Percentiles rank a stretch among this genome's conserved stretches.
Conservation (phyloP, 2,797 vertebrate species). For the Hyperoplus immaculatus region DNA sequence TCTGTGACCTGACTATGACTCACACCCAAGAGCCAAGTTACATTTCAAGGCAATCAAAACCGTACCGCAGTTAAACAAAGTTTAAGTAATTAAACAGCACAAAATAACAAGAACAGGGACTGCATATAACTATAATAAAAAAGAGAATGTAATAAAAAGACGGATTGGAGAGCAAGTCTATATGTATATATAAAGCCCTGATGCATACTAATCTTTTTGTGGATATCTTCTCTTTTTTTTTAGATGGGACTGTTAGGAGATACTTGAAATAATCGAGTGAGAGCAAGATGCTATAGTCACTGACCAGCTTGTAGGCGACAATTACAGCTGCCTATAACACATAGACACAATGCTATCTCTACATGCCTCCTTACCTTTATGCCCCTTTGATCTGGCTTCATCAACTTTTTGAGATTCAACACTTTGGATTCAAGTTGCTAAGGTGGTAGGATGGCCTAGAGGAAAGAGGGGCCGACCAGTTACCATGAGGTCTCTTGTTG, state of each 20-base stretch:
- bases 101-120: slow-evolving; percentile 37
- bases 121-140: slow-evolving; percentile 25
- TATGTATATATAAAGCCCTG: neutral
- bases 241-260: neutral
- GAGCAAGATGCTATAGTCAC: slow-evolving; percentile 23
- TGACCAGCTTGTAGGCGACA: slow-evolving; percentile 7
- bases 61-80: slow-evolving; percentile 36
- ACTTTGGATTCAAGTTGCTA: neutral
- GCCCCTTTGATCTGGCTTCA: slow-evolving; percentile 17
- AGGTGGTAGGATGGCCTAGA: no score
- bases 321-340: slow-evolving; percentile 15
- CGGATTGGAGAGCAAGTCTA: slow-evolving; percentile 20
- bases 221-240: neutral
- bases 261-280: slow-evolving; percentile 20
- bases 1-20: slow-evolving; percentile 36
- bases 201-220: slow-evolving; percentile 33
- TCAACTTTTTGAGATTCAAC: slow-evolving; percentile 3
- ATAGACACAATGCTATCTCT: slow-evolving; percentile 21
- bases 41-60: slow-evolving; percentile 55
- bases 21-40: slow-evolving; percentile 23
- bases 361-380: slow-evolving; percentile 33
- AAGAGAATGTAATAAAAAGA: slow-evolving; percentile 22
- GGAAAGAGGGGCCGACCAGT: no score
- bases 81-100: slow-evolving; percentile 48
- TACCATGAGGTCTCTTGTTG: no score